These are phyloP conservation scores for Athene cunicularia DNA, from an alignment of 2,113 vertebrate species.

Conservation along the genomic window DNA sequence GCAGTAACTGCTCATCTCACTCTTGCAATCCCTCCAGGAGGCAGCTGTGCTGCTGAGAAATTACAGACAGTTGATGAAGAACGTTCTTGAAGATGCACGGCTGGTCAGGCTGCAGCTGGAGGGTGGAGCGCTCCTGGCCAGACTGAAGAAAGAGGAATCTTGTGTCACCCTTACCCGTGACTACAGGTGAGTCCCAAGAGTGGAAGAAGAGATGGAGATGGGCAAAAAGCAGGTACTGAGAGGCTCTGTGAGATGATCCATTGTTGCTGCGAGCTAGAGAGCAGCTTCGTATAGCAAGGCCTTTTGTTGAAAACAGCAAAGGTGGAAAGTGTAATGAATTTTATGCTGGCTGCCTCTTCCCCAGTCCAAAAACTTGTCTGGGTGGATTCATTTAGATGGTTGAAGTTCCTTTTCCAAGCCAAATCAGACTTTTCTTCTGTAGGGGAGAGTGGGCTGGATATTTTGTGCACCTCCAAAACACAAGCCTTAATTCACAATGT, in stretches of 20 bases:
- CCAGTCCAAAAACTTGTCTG: not conserved
- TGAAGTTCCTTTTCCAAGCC: not conserved
- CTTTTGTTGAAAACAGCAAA: not conserved
- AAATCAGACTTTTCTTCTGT: not conserved
- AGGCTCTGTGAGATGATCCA: not conserved
- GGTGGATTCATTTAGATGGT: not conserved
- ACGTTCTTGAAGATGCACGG: constrained; percentile 80
- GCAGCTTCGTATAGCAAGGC: not conserved
- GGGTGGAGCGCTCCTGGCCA: constrained; percentile 83
- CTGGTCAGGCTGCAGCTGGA: constrained; percentile 87
- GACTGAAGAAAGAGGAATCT: constrained; percentile 83
- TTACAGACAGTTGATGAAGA: constrained; percentile 81
- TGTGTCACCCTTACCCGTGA: constrained; percentile 76
- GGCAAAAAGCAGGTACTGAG: not conserved
- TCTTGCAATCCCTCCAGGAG: constrained; percentile 75
- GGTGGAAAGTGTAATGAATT: not conserved
- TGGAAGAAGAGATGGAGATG: not conserved
- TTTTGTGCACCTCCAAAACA: not conserved
- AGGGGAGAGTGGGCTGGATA: not conserved
- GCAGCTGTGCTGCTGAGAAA: constrained; percentile 74
- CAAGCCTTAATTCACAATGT: not conserved
- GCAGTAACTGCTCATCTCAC: not conserved
- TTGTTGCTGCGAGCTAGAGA: accelerated
- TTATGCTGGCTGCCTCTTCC: not conserved
- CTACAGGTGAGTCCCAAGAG: constrained; percentile 38